Evolutionary conservation across 2,113 vertebrate species (phyloP), one percentile per base, ranked within the genome.

Genomic region (Rafetus swinhoei): DNA sequence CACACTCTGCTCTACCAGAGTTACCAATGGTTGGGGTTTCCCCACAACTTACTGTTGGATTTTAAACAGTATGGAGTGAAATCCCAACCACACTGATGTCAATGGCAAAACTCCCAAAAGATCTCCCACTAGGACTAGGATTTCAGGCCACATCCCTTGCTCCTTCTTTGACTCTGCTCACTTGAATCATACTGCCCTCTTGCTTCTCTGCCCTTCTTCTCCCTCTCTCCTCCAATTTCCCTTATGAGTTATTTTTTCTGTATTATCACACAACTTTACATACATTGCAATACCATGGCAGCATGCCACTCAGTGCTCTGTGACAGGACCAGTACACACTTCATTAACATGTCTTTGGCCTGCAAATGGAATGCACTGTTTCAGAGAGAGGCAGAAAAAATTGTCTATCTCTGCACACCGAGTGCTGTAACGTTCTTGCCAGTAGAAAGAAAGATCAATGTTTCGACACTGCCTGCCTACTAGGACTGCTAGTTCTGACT

Each of bases 11-110:
- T 76, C 29, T 79, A 52, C 81, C 21, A 53, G 84, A 83, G 57
- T 0, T 1, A 86, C 88, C 84, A 81, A 11, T 14, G 24, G 2
- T 84, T 60, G 6, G 83, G 57, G 6, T 19, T 95, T 94, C 22
- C 52, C 56, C 86, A 80, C 19, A 50, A 32, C 85, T 92, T 85
- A n/a, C 84, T 88, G 1, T 2, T 90, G 88, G 45, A 81, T n/a
- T 93, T 85, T 85, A 76, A 92, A 83, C 74, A 80, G n/a, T 12
- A 11, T 22, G 45, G 84, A n/a, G 83, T 94, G 45, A 82, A 7
- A 15, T 72, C 85, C 83, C 85, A 13, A 19, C 81, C 57, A 27
- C 0, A 2, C 54, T 90, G 45, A 60, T 85, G 93, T 92, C 57
- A 27, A 21, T 52, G 60, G 62, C 35, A 91, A 89, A 65, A 77